Evolutionary conservation across 2,888 invertebrate species (phyloP), one percentile per base, ranked within the genome.

Genomic region (Nomada ruficornis): DNA sequence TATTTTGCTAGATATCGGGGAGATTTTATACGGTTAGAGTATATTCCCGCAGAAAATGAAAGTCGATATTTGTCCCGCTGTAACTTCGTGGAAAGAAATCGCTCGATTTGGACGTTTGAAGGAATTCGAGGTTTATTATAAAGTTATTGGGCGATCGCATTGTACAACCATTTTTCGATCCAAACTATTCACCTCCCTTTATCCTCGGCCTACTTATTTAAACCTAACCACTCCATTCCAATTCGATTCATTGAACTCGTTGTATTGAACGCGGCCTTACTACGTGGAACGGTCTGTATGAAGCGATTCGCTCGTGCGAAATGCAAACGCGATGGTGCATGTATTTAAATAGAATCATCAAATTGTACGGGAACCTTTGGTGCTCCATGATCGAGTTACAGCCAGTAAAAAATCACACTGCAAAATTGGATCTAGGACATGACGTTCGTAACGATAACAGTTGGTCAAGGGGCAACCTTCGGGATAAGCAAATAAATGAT

Each of bases 271-370:
- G 44, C 44, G 5, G n/a, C 36, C 36, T 62, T 64, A 36, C 47
- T 76, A 59, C 60, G 65, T 29, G 73, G 57, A 78, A 52, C 77
- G 13, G 50, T 57, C 42, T 64, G 44, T 69, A 79, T 29, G 52
- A 42, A 18, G 52, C 7, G 15, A 26, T 50, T 15, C 44, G 50
- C 11, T 62, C 55, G 68, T 62, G 68, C 63, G 63, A 42, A 42
- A 52, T 59, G 63, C 55, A 63, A 78, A 69, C 64, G 42, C 67
- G 62, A 52, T 55, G 36, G 5, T 36, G 36, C 65, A 54, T 65
- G 75, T 65, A 55, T 70, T 76, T 65, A 80, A 80, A 80, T 67
- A 70, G 76, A 70, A 80, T 65, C 60, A 47, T 68, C 71, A 71
- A 76, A 74, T 64, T 63, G 69, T 57, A 50, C 67, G 71, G 60